Evolutionary conservation across 2,888 invertebrate species (phyloP), one percentile per base, ranked within the genome.

Genomic region (Euplagia quadripunctaria): DNA sequence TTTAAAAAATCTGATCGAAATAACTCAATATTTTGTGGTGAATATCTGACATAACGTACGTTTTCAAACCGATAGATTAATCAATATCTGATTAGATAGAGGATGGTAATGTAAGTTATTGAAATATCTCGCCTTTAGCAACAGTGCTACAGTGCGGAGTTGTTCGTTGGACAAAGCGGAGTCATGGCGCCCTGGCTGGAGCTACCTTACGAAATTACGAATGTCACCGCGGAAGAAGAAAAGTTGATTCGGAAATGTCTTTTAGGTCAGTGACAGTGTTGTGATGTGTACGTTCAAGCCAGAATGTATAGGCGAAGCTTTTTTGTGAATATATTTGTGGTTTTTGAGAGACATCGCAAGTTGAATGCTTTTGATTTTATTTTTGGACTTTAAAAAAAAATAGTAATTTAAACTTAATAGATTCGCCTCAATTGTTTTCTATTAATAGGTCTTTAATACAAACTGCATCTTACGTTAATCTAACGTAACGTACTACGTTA

Each of bases 231-330:
- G 0, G 95, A 95, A 17, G 95, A 96, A 72, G 93, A 94, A 14
- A 94, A 93, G 76, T 69, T 92, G 4, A 92, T 95, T 52, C 92
- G 91, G 78, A 95, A 94, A 89, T 95, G 94, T 72, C 74, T 95
- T 0, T 75, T 91, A 86, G 95, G 95, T 95, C 87, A 82, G 94
- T 92, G 77, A 41, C 14, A 71, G 82, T 80, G 81, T 70, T 78
- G 85, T 88, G 83, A 78, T 78, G 80, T 84, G 76, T 77, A 74
- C 77, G 85, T 82, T 20, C 20, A 49, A 64, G 63, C 43, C 20
- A 51, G 12, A 49, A 55, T 68, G 14, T 14, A 46, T 55, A 46
- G 72, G 42, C 52, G 43, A 64, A 43, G 51, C 14, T 55, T 49
- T 42, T 68, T 9, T 64, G 74, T 68, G 64, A 70, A n/a, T 58